A percentile compares a stretch with the other conserved stretches of the same genome.
Conservation (phyloP, 2,888 invertebrate species). For the Cistogaster globosa region DNA sequence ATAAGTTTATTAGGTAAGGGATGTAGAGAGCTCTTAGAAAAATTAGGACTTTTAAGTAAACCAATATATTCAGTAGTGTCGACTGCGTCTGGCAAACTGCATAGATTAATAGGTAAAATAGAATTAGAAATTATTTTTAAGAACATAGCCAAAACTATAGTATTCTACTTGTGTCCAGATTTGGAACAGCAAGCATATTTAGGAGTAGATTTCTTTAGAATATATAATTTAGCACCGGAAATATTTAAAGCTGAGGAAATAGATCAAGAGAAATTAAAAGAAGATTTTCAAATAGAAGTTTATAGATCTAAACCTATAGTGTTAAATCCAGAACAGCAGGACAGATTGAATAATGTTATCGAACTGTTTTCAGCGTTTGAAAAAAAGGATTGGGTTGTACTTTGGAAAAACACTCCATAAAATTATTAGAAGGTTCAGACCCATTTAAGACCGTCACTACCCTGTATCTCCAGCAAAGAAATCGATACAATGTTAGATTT, state of each 20-base stretch:
- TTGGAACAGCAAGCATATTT: slow-evolving; percentile 55
- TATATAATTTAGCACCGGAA: slow-evolving; percentile 43
- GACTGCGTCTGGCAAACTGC: slow-evolving; percentile 11
- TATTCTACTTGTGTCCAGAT: slow-evolving; percentile 30
- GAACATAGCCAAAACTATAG: neutral
- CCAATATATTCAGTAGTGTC: slow-evolving; percentile 2
- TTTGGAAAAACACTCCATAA: too few relatives aligned
- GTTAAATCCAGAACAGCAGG: too few relatives aligned
- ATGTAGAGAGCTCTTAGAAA: slow-evolving; percentile 16
- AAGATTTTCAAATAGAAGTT: too few relatives aligned
- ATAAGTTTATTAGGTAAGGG: too few relatives aligned
- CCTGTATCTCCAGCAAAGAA: slow-evolving; percentile 65
- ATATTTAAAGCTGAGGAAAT: too few relatives aligned
- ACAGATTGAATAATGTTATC: too few relatives aligned
- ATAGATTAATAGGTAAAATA: slow-evolving; percentile 10
- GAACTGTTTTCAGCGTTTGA: too few relatives aligned
- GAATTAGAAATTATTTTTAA: neutral
- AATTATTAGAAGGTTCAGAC: slow-evolving; percentile 52
- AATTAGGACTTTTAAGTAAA: neutral
- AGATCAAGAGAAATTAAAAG: too few relatives aligned
- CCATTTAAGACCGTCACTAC: slow-evolving; percentile 68
- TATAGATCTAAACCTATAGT: too few relatives aligned
- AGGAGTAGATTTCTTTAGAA: slow-evolving; percentile 61
- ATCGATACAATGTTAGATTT: slow-evolving; percentile 74
- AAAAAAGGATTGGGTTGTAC: too few relatives aligned